Evolutionary conservation across 2,113 vertebrate species (phyloP).

Genomic region (Chamaetylas fuelleborni): DNA sequence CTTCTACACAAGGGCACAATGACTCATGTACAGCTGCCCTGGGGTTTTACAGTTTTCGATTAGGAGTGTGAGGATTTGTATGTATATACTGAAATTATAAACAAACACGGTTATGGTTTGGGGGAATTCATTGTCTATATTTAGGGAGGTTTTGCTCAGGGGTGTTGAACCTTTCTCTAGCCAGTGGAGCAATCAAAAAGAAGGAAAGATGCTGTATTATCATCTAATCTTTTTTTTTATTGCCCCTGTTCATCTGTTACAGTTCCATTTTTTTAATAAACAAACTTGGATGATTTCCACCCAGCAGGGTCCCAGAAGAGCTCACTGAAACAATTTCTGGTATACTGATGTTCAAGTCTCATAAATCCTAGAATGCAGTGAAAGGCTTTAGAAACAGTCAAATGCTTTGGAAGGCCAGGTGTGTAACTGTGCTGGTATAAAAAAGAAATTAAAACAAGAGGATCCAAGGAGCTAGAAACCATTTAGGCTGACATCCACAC

Average conservation of each 20-base stretch:
- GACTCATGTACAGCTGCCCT: neutral
- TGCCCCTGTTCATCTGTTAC: neutral
- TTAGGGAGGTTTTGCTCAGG: neutral
- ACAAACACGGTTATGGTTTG: neutral
- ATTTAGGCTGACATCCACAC: neutral
- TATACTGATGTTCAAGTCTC: neutral
- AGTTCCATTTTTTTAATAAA: slow-evolving; percentile 1
- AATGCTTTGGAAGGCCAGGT: neutral
- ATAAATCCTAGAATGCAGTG: neutral
- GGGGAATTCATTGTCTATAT: neutral
- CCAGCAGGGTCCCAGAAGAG: neutral
- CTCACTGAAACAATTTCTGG: neutral
- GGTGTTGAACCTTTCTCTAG: neutral
- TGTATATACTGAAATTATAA: neutral
- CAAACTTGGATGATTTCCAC: slow-evolving; percentile 1
- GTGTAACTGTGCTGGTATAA: neutral
- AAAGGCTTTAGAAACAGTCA: neutral
- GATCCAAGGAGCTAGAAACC: neutral
- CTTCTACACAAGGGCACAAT: neutral
- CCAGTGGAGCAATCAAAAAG: neutral
- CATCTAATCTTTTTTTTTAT: neutral
- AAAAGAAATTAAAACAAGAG: neutral
- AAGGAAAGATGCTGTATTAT: neutral
- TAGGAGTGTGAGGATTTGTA: neutral
- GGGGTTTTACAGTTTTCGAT: neutral